A percentile compares a stretch with the other conserved stretches of the same genome.
Evolutionary conservation across 2,113 vertebrate species (phyloP).

Genomic region (Oreochromis spilurus): DNA sequence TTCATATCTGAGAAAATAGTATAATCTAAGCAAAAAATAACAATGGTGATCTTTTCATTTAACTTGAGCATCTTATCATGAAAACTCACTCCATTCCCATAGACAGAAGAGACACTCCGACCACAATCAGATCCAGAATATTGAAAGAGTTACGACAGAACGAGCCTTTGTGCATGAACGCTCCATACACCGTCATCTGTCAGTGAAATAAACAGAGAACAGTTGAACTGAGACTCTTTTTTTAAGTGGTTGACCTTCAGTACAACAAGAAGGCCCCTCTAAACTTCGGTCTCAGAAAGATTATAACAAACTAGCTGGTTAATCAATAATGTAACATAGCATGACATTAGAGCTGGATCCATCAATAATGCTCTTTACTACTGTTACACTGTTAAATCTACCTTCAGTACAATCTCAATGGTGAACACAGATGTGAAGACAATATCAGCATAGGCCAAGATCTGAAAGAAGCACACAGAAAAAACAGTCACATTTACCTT

Average conservation of each 20-base stretch:
- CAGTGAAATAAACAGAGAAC: neutral
- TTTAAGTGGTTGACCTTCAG: neutral
- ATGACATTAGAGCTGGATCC: neutral
- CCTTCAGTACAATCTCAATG: constrained; percentile 95
- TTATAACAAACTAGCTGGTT: neutral
- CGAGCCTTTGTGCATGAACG: constrained; percentile 93
- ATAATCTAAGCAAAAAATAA: neutral
- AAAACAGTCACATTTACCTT: neutral
- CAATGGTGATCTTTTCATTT: neutral
- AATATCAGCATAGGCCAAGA: constrained; percentile 90
- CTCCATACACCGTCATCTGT: constrained; percentile 95
- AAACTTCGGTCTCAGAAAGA: neutral
- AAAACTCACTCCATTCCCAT: constrained; percentile 89
- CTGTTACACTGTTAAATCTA: constrained; percentile 36
- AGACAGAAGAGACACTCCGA: constrained; percentile 91
- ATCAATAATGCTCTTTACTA: neutral
- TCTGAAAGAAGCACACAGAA: constrained; percentile 62
- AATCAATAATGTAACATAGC: neutral
- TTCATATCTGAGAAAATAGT: neutral
- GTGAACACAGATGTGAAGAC: constrained; percentile 95
- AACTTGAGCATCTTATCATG: neutral
- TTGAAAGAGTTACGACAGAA: constrained; percentile 99
- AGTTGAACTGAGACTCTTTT: neutral
- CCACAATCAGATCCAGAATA: constrained; percentile 94
- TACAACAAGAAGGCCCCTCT: neutral